Evolutionary conservation across 1,140 invertebrate species (phyloP), one percentile per base, ranked within the genome.

Genomic region (Hylaeus volcanicus): DNA sequence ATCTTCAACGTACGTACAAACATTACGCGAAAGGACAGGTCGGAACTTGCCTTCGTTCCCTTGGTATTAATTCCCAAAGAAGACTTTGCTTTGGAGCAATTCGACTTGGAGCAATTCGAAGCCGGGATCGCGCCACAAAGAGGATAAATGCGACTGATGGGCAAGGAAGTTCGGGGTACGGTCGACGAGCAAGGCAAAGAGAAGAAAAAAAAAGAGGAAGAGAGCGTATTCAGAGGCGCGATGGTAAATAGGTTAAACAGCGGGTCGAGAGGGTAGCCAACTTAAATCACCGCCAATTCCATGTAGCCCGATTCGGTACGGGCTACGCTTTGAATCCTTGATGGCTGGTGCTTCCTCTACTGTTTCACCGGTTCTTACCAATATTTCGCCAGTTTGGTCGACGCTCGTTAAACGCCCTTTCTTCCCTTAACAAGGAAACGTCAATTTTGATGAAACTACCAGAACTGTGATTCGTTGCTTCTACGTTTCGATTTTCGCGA

Each of bases 181-280:
- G 41, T 8, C 9, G 51, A 51, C 51, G 51, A 51, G 11, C 51
- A 9, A 14, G 43, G 56, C 45, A 26, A 60, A 60, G 0, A 15
- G 37, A 8, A 56, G 56, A n/a, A 55, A n/a, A 61, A 45, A n/a
- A 56, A 58, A 64, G 51, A 65, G 66, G 56, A 53, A 69, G 76
- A 12, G 48, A 45, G 78, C 55, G 64, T 74, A 83, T 87, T 78
- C 61, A 76, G 51, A 53, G 81, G 53, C 53, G 43, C 51, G 72
- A 66, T 88, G 75, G 84, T 86, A 88, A 89, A 88, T 88, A 79
- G 84, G 87, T 89, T 89, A 89, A 88, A 89, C 78, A 86, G 63
- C 63, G 56, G 81, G 81, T 81, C 74, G 77, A 85, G 81, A 85
- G 87, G 80, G 56, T 79, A 84, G 77, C 77, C 88, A 89, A 89